A percentile compares a stretch with the other conserved stretches of the same genome.
Evolutionary conservation across 2,888 invertebrate species (phyloP).

Genomic region (Cosmorhoe ocellata): DNA sequence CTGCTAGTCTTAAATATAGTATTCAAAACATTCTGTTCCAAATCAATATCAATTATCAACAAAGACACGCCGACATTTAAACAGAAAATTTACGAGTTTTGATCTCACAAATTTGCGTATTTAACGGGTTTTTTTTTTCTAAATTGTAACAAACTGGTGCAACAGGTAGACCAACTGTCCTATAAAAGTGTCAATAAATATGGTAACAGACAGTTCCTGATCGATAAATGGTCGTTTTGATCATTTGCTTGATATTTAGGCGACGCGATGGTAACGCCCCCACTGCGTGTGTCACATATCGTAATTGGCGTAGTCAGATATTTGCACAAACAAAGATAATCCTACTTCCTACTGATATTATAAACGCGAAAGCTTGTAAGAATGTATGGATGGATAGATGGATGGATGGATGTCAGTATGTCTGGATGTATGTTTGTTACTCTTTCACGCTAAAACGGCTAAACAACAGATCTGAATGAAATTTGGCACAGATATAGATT

Average conservation of each 20-base stretch:
- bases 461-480: no score
- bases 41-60: not conserved
- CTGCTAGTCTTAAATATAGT: no score
- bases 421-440: no score
- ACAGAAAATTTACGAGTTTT: slow-evolving; percentile 9
- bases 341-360: no score
- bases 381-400: no score
- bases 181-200: slow-evolving; percentile 11
- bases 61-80: not conserved
- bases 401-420: no score
- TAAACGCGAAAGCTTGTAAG: no score
- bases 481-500: no score
- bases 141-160: slow-evolving; percentile 18
- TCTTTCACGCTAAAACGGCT: no score
- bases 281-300: slow-evolving; percentile 9
- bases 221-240: slow-evolving; percentile 24
- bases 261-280: slow-evolving; percentile 22
- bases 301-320: no score
- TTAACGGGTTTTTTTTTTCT: slow-evolving; percentile 11
- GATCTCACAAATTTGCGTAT: not conserved
- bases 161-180: slow-evolving; percentile 23
- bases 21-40: not conserved
- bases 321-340: no score
- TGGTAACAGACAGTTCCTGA: slow-evolving; percentile 23
- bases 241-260: slow-evolving; percentile 19